These are phyloP conservation scores for Chaenogobius annularis DNA, from an alignment of 2,113 vertebrate species.

Conservation along the genomic window DNA sequence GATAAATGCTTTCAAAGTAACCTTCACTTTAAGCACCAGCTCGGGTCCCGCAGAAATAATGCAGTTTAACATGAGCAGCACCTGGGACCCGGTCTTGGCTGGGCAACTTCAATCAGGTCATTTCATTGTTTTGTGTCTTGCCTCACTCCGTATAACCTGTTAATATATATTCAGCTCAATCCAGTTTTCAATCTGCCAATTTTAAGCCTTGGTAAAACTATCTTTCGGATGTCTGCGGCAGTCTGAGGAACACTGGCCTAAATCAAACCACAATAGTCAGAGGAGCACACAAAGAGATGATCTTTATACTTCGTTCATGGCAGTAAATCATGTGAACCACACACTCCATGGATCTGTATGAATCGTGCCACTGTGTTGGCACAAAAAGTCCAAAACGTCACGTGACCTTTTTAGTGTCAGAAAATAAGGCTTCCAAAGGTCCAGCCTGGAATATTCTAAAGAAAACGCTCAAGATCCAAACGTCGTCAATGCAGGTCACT, in stretches of 20 bases:
- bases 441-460: slow-evolving; percentile 65
- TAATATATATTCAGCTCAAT: too few relatives aligned
- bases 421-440: slow-evolving; percentile 65
- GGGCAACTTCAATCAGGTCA: too few relatives aligned
- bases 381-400: slow-evolving; percentile 18
- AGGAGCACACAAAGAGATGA: neutral
- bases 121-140: too few relatives aligned
- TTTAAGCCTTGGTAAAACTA: neutral
- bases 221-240: too few relatives aligned
- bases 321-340: slow-evolving; percentile 37
- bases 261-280: neutral
- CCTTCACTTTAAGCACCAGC: too few relatives aligned
- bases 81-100: too few relatives aligned
- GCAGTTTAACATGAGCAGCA: too few relatives aligned
- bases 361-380: slow-evolving; percentile 11
- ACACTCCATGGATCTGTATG: neutral
- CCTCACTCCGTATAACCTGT: too few relatives aligned
- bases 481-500: slow-evolving; percentile 22
- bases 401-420: neutral
- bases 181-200: neutral
- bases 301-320: slow-evolving; percentile 41
- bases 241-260: neutral
- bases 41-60: too few relatives aligned
- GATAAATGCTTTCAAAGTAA: too few relatives aligned
- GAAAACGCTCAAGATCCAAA: slow-evolving; percentile 12